phyloP scores from a whole-genome alignment of 2,797 vertebrate species.

The Clarias laeviceps region DNA sequence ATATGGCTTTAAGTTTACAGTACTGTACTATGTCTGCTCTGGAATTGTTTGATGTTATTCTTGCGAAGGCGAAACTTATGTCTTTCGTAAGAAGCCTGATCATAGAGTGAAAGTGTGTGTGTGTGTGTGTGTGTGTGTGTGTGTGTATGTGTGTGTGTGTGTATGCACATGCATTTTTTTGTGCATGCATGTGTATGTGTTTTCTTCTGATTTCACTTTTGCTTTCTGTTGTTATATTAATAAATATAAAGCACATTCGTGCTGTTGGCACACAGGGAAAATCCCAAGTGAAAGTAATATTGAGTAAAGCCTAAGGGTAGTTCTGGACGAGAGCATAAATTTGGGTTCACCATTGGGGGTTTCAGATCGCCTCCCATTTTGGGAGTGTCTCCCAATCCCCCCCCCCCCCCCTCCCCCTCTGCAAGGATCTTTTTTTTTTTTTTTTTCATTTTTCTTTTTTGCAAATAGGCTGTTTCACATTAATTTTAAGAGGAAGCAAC shows the following conservation, averaged over 20 bases:
- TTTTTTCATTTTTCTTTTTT: too few species aligned
- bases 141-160: background rate
- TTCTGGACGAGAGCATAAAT: too few species aligned
- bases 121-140: conserved; percentile 16
- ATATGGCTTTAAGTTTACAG: background rate
- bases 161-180: too few species aligned
- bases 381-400: too few species aligned
- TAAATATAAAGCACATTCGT: conserved; percentile 24
- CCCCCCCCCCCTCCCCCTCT: too few species aligned
- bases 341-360: too few species aligned
- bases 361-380: too few species aligned
- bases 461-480: too few species aligned
- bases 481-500: too few species aligned
- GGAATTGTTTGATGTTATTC: conserved; percentile 45
- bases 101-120: conserved; percentile 49
- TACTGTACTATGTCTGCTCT: conserved; percentile 20
- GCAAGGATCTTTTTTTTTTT: too few species aligned
- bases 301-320: background rate
- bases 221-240: conserved; percentile 49
- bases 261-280: background rate
- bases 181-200: background rate
- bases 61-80: conserved; percentile 51
- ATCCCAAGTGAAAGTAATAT: background rate
- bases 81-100: conserved; percentile 52
- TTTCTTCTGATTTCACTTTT: conserved; percentile 52